Evolutionary conservation across 2,888 invertebrate genomes (phyloP).

Genomic region (Macrophya alboannulata): DNA sequence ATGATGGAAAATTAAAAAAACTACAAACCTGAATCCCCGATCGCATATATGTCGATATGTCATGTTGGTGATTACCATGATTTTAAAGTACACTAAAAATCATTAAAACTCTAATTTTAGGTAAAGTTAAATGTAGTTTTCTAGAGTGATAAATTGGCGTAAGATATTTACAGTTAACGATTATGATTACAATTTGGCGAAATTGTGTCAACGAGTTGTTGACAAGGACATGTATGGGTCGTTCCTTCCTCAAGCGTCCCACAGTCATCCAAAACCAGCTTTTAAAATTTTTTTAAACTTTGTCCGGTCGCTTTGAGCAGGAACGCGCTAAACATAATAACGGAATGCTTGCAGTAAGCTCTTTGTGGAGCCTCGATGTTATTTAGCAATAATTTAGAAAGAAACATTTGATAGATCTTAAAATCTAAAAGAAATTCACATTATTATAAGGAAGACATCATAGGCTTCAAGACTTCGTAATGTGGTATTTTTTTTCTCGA

Average conservation of each 20-base stretch:
- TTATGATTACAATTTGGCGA: background rate
- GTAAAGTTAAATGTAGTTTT: background rate
- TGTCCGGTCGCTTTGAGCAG: no score
- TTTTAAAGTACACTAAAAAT: background rate
- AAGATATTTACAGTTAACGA: background rate
- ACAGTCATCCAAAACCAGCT: background rate
- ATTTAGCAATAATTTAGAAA: no score
- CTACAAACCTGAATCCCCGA: no score
- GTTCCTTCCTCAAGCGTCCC: no score
- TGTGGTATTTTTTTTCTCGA: no score
- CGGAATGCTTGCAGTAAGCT: background rate
- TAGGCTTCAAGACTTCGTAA: background rate
- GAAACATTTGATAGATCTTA: no score
- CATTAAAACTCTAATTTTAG: background rate
- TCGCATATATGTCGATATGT: background rate
- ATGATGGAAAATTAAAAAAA: background rate
- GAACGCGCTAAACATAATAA: no score
- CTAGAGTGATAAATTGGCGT: background rate
- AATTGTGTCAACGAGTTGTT: no score
- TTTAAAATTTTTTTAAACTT: no score
- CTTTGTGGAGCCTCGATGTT: background rate
- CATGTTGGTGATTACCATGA: background rate
- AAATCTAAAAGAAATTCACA: no score
- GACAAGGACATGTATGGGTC: no score
- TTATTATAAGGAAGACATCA: conserved; percentile 45